phyloP scores from a whole-genome alignment of 2,888 invertebrate genomes.

The Prenolepis imparis region DNA sequence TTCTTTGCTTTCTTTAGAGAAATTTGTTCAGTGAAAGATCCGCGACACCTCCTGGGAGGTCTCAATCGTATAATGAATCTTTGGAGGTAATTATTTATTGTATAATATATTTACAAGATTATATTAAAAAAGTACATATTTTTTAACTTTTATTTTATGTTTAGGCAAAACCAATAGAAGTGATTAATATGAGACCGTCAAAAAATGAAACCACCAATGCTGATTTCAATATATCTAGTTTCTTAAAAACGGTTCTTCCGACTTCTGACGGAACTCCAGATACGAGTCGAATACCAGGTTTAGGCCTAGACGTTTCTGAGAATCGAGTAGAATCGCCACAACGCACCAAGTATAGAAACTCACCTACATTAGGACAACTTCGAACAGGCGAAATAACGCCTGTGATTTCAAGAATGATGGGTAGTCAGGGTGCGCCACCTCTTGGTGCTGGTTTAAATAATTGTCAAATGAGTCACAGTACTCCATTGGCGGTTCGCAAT shows the following conservation, averaged over 20 bases:
- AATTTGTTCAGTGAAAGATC: conserved; percentile 84
- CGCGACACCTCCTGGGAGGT: conserved; percentile 78
- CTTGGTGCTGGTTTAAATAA: conserved; percentile 74
- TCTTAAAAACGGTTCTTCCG: conserved; percentile 88
- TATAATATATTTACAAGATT: neutral
- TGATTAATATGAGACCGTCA: conserved; percentile 87
- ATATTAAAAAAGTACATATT: neutral
- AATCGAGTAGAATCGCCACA: conserved; percentile 76
- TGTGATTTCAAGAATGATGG: conserved; percentile 76
- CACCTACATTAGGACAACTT: conserved; percentile 86
- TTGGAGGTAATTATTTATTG: conserved; percentile 78
- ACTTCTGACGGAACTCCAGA: conserved; percentile 83
- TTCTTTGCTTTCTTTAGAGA: conserved; percentile 78
- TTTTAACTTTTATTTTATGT: conserved; percentile 51
- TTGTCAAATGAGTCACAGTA: conserved; percentile 82
- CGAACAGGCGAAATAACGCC: conserved; percentile 80
- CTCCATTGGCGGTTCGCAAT: conserved; percentile 81
- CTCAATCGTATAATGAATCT: conserved; percentile 82
- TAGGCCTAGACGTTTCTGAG: conserved; percentile 82
- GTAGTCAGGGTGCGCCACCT: conserved; percentile 67
- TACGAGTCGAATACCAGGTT: conserved; percentile 82
- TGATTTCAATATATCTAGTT: conserved; percentile 88
- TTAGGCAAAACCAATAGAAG: conserved; percentile 88
- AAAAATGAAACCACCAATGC: conserved; percentile 84
- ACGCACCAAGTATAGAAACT: conserved; percentile 83